Conservation (phyloP, 2,797 vertebrate species). For the Hapalemur alaotrensis region DNA sequence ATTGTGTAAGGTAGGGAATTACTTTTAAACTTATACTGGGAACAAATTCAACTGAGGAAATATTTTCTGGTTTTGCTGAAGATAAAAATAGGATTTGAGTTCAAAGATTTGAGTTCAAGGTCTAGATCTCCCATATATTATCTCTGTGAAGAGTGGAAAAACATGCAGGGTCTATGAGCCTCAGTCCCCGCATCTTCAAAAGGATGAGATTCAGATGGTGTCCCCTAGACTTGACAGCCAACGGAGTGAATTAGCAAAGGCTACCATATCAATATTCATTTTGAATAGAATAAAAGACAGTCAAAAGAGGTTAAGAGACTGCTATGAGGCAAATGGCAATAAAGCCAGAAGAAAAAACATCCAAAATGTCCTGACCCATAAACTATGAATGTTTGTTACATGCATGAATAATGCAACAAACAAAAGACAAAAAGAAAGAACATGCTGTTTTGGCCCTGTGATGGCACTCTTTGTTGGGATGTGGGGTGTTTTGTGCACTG, state of each 20-base stretch:
- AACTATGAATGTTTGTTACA: neutral
- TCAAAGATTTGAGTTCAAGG: neutral
- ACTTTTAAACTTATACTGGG: neutral
- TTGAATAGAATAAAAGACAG: neutral
- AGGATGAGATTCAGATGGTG: neutral
- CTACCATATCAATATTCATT: neutral
- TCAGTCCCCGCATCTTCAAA: neutral
- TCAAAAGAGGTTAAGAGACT: neutral
- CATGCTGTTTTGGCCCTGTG: fast-evolving
- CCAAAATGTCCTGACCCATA: neutral
- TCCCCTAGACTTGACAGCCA: neutral
- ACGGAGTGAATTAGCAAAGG: neutral
- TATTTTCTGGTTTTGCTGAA: neutral
- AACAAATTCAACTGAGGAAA: neutral
- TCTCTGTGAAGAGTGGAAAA: neutral
- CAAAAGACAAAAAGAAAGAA: neutral
- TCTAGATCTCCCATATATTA: neutral
- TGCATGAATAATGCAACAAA: neutral
- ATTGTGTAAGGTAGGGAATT: neutral
- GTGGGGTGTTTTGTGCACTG: neutral
- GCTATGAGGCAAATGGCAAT: neutral
- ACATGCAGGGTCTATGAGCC: neutral
- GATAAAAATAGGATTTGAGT: neutral
- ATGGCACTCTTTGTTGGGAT: neutral
- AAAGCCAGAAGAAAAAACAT: neutral